phyloP scores from a whole-genome alignment of 2,888 invertebrate species.

The Cylloceria caligata region DNA sequence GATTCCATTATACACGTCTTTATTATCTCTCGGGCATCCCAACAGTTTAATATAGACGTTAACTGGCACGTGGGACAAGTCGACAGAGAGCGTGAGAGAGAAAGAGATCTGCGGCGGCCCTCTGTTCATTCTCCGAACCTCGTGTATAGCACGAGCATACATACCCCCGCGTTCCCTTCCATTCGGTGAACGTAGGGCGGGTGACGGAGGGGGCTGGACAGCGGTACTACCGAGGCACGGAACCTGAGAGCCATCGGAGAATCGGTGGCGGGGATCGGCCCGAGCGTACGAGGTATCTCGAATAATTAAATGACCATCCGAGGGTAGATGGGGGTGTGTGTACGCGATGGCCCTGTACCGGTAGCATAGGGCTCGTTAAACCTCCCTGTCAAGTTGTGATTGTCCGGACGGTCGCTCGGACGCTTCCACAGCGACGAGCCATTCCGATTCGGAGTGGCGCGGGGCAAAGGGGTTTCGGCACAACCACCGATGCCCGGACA shows the following conservation, averaged over 20 bases:
- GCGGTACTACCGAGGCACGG: conserved; percentile 20
- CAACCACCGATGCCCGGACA: conserved; percentile 32
- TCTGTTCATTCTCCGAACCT: conserved; percentile 49
- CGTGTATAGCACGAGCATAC: conserved; percentile 31
- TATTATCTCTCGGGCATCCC: conserved; percentile 82
- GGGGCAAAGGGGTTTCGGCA: conserved; percentile 32
- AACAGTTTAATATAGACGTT: conserved; percentile 81
- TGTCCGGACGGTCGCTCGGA: conserved; percentile 79
- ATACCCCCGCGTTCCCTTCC: conserved; percentile 62
- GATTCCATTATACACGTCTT: conserved; percentile 83
- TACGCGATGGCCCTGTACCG: conserved; percentile 38
- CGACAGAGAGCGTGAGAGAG: conserved; percentile 47
- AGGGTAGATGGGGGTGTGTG: conserved; percentile 74
- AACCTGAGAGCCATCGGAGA: conserved; percentile 62
- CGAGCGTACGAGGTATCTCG: conserved; percentile 81
- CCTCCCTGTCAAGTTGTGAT: conserved; percentile 84
- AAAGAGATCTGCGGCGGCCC: conserved; percentile 37
- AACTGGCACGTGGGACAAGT: conserved; percentile 76
- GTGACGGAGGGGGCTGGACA: conserved; percentile 50
- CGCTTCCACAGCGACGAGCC: conserved; percentile 50
- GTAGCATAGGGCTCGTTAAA: conserved; percentile 84
- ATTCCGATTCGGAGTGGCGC: conserved; percentile 59
- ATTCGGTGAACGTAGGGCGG: conserved; percentile 52
- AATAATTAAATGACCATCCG: conserved; percentile 85
- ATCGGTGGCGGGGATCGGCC: conserved; percentile 72